A percentile compares a stretch with the other conserved stretches of the same genome.
Evolutionary conservation across 2,888 invertebrate species (phyloP).

Genomic region (Caenorhabditis macrosperma): DNA sequence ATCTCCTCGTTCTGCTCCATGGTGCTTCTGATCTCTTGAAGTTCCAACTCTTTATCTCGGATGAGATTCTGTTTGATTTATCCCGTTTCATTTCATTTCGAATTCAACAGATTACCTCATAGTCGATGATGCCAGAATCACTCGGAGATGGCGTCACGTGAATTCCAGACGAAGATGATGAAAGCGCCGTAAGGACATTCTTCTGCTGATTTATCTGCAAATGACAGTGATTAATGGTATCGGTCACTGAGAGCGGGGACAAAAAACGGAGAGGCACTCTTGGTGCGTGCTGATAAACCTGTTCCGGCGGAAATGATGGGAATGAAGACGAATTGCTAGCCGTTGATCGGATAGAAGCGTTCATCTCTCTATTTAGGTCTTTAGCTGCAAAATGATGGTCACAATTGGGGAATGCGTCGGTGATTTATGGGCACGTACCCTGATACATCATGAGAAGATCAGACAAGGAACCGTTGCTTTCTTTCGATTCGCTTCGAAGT

Average conservation of each 20-base stretch:
- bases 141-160: constrained; percentile 79
- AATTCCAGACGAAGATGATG: constrained; percentile 65
- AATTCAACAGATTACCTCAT: constrained; percentile 66
- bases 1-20: constrained; percentile 76
- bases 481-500: constrained; percentile 50
- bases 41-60: constrained; percentile 78
- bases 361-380: constrained; percentile 55
- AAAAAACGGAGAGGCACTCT: constrained; percentile 33
- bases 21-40: constrained; percentile 72
- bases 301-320: constrained; percentile 53
- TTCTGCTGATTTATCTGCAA: constrained; percentile 55
- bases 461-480: constrained; percentile 55
- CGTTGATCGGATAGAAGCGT: constrained; percentile 53
- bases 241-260: constrained; percentile 20
- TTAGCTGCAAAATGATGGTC: constrained; percentile 38
- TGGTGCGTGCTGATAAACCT: constrained; percentile 45
- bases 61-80: constrained; percentile 68
- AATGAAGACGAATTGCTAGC: constrained; percentile 57
- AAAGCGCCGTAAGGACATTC: constrained; percentile 49
- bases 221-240: constrained; percentile 20
- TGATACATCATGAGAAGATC: constrained; percentile 59
- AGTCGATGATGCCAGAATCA: constrained; percentile 79
- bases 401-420: not conserved
- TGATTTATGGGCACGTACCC: constrained; percentile 41
- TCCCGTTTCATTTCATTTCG: not conserved